These are phyloP conservation scores for Menidia beryllina DNA, from an alignment of 2,113 vertebrate genomes.

Conservation along the genomic window DNA sequence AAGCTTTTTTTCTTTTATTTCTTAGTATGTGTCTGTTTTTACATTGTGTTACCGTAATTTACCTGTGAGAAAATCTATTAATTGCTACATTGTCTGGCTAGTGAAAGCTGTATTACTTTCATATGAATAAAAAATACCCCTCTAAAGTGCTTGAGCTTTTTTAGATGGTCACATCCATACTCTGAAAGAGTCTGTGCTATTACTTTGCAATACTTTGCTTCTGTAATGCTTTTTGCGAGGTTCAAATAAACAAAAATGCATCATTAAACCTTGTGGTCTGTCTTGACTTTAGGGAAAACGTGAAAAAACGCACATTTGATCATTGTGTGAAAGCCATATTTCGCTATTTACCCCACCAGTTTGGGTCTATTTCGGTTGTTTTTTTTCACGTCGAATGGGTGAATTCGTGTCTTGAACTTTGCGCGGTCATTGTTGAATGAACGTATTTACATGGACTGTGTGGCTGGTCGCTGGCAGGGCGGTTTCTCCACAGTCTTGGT, in stretches of 20 bases:
- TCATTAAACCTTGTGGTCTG: conserved; percentile 11
- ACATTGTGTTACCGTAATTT: conserved; percentile 9
- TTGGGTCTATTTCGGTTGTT: too few relatives aligned
- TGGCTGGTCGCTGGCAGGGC: neutral
- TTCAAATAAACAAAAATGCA: conserved; percentile 55
- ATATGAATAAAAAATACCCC: conserved; percentile 1
- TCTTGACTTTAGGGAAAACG: neutral
- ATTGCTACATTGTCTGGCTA: neutral
- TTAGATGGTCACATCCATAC: conserved; percentile 15
- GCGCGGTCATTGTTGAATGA: too few relatives aligned
- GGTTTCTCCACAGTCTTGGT: neutral
- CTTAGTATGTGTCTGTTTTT: neutral
- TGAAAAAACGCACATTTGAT: neutral
- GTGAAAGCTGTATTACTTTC: conserved; percentile 7
- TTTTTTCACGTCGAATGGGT: too few relatives aligned
- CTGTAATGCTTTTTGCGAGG: conserved; percentile 32
- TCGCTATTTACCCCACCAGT: too few relatives aligned
- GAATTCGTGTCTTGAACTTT: too few relatives aligned
- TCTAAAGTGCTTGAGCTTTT: conserved; percentile 2
- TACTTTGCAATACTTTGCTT: conserved; percentile 10
- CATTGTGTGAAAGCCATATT: too few relatives aligned
- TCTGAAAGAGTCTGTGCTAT: neutral
- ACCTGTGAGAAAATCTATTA: neutral
- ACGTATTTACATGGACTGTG: too few relatives aligned
- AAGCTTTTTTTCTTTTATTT: neutral